A percentile compares a stretch with the other conserved stretches of the same genome.
Evolutionary conservation across 2,113 vertebrate genomes (phyloP).

Genomic region (Corvus cornix): DNA sequence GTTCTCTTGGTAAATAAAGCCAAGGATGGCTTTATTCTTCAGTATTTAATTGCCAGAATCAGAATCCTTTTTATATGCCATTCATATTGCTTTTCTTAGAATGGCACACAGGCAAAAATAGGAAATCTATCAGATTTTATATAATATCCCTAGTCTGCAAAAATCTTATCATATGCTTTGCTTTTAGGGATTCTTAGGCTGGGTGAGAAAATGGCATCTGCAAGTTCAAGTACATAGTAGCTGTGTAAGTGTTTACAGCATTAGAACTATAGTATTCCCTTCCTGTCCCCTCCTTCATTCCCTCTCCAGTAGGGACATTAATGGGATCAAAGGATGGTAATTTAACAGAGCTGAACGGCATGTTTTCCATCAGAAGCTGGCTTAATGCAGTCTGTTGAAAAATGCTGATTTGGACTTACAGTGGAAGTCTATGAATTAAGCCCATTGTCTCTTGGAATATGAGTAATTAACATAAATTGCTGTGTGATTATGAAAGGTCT

Average conservation of each 20-base stretch:
- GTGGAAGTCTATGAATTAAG: neutral
- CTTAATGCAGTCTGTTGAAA: neutral
- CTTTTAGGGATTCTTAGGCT: neutral
- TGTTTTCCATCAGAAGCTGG: neutral
- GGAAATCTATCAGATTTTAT: slow-evolving; percentile 8
- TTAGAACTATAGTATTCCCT: neutral
- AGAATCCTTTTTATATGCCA: neutral
- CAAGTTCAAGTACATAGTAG: neutral
- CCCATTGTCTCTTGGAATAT: neutral
- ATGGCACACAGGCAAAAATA: neutral
- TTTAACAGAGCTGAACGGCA: neutral
- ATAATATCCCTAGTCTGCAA: neutral
- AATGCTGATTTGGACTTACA: neutral
- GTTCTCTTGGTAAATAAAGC: neutral
- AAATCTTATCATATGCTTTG: neutral
- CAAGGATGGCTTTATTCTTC: neutral
- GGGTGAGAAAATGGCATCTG: slow-evolving; percentile 12
- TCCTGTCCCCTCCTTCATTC: neutral
- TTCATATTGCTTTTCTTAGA: neutral
- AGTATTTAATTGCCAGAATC: neutral
- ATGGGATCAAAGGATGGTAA: neutral
- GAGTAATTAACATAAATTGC: neutral
- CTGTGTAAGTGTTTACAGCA: neutral
- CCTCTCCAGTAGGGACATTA: neutral
- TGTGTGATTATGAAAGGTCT: neutral